phyloP scores from a whole-genome alignment of 2,797 vertebrate species.

The Distichodus sexfasciatus region DNA sequence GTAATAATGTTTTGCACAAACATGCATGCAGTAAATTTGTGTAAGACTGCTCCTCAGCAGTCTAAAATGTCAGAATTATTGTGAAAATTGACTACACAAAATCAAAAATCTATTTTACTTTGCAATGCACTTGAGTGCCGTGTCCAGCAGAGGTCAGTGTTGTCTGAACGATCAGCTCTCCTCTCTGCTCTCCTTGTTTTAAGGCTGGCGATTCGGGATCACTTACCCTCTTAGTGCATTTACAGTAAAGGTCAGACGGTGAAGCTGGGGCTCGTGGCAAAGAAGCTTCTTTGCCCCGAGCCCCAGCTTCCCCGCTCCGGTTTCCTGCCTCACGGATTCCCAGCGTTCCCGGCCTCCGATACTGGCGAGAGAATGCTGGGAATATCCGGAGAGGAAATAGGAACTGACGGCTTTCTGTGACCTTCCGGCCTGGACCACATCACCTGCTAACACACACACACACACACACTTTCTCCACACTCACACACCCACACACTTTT shows the following conservation, averaged over 20 bases:
- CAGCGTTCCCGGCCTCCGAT: conserved; percentile 69
- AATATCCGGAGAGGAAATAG: conserved; percentile 81
- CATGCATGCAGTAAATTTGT: too few species aligned
- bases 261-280: too few species aligned
- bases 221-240: neutral
- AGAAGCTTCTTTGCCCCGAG: conserved; percentile 20
- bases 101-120: too few species aligned
- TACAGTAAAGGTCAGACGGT: conserved; percentile 21
- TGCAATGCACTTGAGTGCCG: too few species aligned
- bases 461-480: conserved; percentile 27
- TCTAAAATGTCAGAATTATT: too few species aligned
- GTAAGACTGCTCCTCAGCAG: too few species aligned
- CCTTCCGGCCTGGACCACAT: conserved; percentile 74
- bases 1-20: too few species aligned
- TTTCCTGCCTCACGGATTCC: conserved; percentile 69
- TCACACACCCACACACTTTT: neutral
- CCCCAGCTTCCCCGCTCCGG: conserved; percentile 60
- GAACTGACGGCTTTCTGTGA: conserved; percentile 78
- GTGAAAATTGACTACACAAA: too few species aligned
- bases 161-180: neutral
- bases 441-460: conserved; percentile 67
- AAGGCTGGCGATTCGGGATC: conserved; percentile 13
- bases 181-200: neutral
- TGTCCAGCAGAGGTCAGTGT: conserved; percentile 45
- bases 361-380: conserved; percentile 78